Base-by-base conservation (phyloP, 2,797 vertebrate species). In the Iguana delicatissima region DNA sequence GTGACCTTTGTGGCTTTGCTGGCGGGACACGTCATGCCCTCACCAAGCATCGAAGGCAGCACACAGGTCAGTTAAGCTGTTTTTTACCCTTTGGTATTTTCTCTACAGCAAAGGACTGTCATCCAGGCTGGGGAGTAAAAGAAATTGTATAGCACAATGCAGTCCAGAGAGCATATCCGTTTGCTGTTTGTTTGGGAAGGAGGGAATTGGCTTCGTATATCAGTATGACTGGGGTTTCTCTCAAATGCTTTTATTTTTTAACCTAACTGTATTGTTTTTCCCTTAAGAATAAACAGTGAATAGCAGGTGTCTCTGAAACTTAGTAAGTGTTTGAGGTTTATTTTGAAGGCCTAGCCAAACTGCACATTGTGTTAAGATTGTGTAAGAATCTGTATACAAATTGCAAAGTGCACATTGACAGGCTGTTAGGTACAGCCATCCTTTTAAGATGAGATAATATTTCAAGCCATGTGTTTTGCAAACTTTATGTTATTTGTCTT, bases 1-100 rank as follows among this genome's bases (percentile, higher is more conserved):
- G 99, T 96, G 99, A 99, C 98, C 98, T 99, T 94, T 99, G 99
- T 93, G 99, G 99, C 94, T 99, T 99, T 91, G 99, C 99, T 1
- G 99, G 99, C 84, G 99, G 99, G 93, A 99, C 99, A 0, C 98
- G 98, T 93, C 99, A 99, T 90, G 99, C 99, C 96, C 98, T 99
- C 95, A 99, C 99, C 96, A 99, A 99, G 96, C 99, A 99, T 95
- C 97, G 99, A 32, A 97, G 99, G 88, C 99, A 99, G 91, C 99
- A 99, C 96, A 99, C 99, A 98, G 99, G 99, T 99, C 94, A 97
- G 98, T 97, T 57, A 69, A 88, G 92, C 95, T 93, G 84, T 73
- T 93, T 95, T 88, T 93, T 95, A 8, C 95, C 92, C 95, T 93
- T 92, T 46, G 13, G 92, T 90, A 0, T 77, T 14, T 94, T 96